Conservation (phyloP, 2,797 vertebrate species). For the Arnoldichthys spilopterus region DNA sequence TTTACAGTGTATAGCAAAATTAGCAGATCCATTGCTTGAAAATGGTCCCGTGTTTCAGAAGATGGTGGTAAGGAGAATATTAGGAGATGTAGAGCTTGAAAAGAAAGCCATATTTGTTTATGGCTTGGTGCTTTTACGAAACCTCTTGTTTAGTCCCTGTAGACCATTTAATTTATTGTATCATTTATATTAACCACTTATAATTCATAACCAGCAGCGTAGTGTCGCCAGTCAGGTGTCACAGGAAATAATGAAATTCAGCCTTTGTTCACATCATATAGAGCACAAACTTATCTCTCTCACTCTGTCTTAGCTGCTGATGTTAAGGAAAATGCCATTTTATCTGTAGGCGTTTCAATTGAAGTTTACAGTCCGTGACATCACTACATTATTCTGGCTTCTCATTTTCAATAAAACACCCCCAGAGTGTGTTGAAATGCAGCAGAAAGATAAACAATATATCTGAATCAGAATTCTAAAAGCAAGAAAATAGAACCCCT, state of each 20-base stretch:
- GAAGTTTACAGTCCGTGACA: conserved; percentile 40
- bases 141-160: too few species aligned
- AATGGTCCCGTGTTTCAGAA: neutral
- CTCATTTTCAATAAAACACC: conserved; percentile 17
- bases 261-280: neutral
- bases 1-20: neutral
- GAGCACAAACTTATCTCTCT: neutral
- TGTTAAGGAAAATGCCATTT: conserved; percentile 49
- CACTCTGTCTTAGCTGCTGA: conserved; percentile 22
- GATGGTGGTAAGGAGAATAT: too few species aligned
- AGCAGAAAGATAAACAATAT: neutral
- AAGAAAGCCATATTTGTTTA: too few species aligned
- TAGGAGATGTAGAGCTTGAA: neutral
- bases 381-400: conserved; percentile 10
- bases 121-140: neutral
- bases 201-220: neutral
- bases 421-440: neutral
- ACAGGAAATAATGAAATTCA: neutral
- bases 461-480: neutral
- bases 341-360: conserved; percentile 18
- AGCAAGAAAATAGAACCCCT: neutral
- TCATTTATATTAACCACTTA: neutral
- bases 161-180: too few species aligned
- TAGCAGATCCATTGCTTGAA: neutral
- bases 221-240: neutral